phyloP scores from a whole-genome alignment of 2,797 vertebrate species.

The Thripadectes ignobilis region DNA sequence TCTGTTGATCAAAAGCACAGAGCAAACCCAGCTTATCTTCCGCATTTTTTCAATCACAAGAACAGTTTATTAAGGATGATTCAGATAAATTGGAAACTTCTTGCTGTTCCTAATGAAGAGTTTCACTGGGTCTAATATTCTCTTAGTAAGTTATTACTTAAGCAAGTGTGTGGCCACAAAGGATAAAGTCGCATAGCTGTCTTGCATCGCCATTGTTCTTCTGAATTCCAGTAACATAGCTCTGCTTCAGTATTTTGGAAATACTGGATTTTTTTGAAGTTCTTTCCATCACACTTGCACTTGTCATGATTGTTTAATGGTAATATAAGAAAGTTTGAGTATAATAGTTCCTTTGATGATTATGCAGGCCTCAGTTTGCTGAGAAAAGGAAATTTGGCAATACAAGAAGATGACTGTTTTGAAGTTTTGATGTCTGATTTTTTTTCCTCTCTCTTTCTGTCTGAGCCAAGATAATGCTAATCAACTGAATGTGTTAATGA shows the following conservation, averaged over 20 bases:
- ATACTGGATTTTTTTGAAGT: not conserved
- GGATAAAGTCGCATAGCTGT: not conserved
- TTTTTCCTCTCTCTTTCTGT: not conserved
- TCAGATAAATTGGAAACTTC: not conserved
- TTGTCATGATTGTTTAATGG: not conserved
- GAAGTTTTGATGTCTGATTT: not conserved
- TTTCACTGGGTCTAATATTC: not conserved
- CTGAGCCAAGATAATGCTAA: not conserved
- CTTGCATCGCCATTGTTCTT: not conserved
- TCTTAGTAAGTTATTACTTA: not conserved
- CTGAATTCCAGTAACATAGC: not conserved
- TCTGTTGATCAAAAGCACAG: not conserved
- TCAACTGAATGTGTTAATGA: not conserved
- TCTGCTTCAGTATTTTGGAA: not conserved
- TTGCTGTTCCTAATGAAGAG: not conserved
- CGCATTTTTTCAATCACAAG: not conserved
- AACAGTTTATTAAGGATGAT: not conserved
- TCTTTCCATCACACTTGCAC: not conserved
- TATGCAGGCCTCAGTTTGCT: not conserved
- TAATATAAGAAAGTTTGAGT: not conserved
- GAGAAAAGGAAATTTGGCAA: not conserved
- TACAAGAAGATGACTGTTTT: not conserved
- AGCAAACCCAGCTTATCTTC: not conserved
- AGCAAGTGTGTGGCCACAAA: fast-evolving
- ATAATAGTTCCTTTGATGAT: not conserved